Conservation (phyloP, 1,140 invertebrate species). For the Zaprionus capensis region DNA sequence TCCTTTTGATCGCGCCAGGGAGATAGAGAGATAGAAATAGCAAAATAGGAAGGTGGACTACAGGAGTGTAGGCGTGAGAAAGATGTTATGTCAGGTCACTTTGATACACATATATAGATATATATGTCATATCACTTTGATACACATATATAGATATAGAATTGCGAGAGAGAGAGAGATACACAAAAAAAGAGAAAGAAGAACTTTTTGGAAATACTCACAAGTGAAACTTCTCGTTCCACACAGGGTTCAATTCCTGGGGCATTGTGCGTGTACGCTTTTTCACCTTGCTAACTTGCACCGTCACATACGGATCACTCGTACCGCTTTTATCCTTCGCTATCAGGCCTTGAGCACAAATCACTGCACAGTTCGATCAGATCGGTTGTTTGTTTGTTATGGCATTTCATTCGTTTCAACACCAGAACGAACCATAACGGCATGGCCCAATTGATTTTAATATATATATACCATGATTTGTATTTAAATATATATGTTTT, state of each 20-base stretch:
- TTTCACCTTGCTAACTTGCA: constrained; percentile 99
- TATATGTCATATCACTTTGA: constrained; percentile 17
- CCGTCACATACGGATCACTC: constrained; percentile 99
- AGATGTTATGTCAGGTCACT: not conserved
- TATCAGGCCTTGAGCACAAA: constrained; percentile 99
- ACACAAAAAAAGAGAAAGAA: constrained; percentile 39
- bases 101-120: constrained; percentile 8
- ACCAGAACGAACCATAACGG: constrained; percentile 42
- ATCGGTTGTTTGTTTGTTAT: constrained; percentile 52
- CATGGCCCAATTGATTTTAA: not conserved
- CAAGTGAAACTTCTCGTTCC: constrained; percentile 99
- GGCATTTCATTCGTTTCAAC: constrained; percentile 73
- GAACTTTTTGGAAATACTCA: constrained; percentile 87
- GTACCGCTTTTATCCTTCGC: constrained; percentile 99
- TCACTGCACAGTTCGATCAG: constrained; percentile 89
- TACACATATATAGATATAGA: not conserved
- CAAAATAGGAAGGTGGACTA: not conserved
- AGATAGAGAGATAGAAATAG: not conserved
- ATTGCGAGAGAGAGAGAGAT: constrained; percentile 13
- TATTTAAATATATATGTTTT: constrained; percentile 4
- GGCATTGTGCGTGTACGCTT: constrained; percentile 99
- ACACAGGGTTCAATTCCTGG: constrained; percentile 99
- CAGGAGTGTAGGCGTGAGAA: not conserved
- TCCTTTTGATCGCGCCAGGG: not conserved
- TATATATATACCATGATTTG: not conserved